These are phyloP conservation scores for Melanargia galathea DNA, from an alignment of 2,888 invertebrate species.

Conservation along the genomic window DNA sequence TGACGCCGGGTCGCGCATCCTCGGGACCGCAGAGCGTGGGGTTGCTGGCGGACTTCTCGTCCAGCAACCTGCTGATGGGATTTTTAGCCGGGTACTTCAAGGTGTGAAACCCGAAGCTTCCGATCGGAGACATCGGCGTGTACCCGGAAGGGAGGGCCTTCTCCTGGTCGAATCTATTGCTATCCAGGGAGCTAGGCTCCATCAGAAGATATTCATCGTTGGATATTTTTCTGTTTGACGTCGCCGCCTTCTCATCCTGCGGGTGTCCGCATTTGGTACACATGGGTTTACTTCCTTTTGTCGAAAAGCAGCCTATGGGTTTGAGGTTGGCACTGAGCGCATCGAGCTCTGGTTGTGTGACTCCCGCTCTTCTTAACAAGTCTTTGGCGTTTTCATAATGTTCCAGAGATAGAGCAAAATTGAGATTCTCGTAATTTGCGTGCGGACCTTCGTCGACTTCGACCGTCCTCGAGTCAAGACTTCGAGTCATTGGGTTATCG, in stretches of 20 bases:
- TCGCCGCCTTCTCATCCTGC: slow-evolving; percentile 42
- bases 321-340: slow-evolving; percentile 67
- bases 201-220: slow-evolving; percentile 86
- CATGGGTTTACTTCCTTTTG: slow-evolving; percentile 40
- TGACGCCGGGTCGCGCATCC: slow-evolving; percentile 35
- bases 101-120: slow-evolving; percentile 69
- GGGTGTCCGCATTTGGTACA: slow-evolving; percentile 86
- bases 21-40: slow-evolving; percentile 82
- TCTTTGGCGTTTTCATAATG: slow-evolving; percentile 91
- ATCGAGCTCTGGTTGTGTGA: slow-evolving; percentile 76
- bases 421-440: slow-evolving; percentile 87
- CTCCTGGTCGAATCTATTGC: slow-evolving; percentile 50
- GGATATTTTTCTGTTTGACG: slow-evolving; percentile 31
- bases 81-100: slow-evolving; percentile 63
- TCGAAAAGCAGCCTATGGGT: slow-evolving; percentile 55
- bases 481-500: slow-evolving; percentile 34
- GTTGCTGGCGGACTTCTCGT: slow-evolving; percentile 86
- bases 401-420: slow-evolving; percentile 89
- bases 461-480: slow-evolving; percentile 36
- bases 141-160: slow-evolving; percentile 78
- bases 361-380: slow-evolving; percentile 80
- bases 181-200: slow-evolving; percentile 80
- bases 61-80: slow-evolving; percentile 59
- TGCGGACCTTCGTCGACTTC: slow-evolving; percentile 66
- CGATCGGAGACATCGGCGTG: slow-evolving; percentile 88